Evolutionary conservation across 2,797 vertebrate genomes (phyloP).

Genomic region (Malurus splendens): DNA sequence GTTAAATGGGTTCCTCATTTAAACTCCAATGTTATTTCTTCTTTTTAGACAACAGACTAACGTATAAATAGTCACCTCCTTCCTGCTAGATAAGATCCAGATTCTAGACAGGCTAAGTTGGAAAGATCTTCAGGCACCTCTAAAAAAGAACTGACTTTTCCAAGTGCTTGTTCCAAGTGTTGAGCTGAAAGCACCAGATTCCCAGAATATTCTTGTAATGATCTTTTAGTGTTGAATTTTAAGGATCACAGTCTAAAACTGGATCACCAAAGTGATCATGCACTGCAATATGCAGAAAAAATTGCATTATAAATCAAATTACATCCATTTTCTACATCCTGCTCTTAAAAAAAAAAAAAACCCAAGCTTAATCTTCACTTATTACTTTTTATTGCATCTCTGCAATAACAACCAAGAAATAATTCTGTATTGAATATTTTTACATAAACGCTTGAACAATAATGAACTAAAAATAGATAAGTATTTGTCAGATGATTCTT

Average conservation of each 20-base stretch:
- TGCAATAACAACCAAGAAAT: background rate
- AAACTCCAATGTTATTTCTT: background rate
- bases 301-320: background rate
- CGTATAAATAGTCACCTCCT: background rate
- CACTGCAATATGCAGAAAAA: background rate
- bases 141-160: background rate
- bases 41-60: background rate
- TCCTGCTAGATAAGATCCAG: background rate
- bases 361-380: background rate
- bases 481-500: conserved; percentile 45
- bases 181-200: background rate
- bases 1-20: background rate
- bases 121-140: background rate
- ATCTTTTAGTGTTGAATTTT: background rate
- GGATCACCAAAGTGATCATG: background rate
- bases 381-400: background rate
- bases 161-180: background rate
- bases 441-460: background rate
- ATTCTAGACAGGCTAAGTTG: background rate
- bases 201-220: background rate
- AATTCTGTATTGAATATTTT: background rate
- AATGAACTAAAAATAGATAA: conserved; percentile 37
- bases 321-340: background rate
- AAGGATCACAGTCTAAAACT: background rate
- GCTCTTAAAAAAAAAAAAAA: background rate